A percentile compares a stretch with the other conserved stretches of the same genome.
phyloP scores from a whole-genome alignment of 2,888 invertebrate species.

The Melanostoma mellinum region DNA sequence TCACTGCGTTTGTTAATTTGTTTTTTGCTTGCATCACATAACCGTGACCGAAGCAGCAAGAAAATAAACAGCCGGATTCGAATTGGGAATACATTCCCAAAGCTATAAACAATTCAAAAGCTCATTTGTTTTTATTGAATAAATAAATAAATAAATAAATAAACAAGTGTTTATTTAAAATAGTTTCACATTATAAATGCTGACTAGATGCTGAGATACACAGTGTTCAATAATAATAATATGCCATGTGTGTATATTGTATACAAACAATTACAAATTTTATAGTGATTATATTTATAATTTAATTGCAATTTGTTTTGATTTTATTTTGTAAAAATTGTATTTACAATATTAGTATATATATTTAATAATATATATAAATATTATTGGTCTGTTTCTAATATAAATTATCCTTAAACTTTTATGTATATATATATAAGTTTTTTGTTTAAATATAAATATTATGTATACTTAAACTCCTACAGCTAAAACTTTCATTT shows the following conservation, averaged over 20 bases:
- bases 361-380: conserved; percentile 68
- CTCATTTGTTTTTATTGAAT: conserved; percentile 24
- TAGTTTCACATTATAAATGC: conserved; percentile 67
- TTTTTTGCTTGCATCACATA: conserved; percentile 20
- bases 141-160: conserved; percentile 48
- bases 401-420: conserved; percentile 61
- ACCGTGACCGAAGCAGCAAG: conserved; percentile 49
- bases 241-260: conserved; percentile 56
- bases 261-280: conserved; percentile 54
- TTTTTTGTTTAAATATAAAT: conserved; percentile 9
- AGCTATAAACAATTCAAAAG: conserved; percentile 36
- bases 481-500: conserved; percentile 1
- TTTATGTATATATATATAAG: conserved; percentile 60
- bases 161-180: conserved; percentile 38
- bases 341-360: conserved; percentile 64
- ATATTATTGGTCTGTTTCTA: conserved; percentile 72
- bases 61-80: conserved; percentile 55
- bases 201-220: conserved; percentile 68
- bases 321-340: conserved; percentile 65
- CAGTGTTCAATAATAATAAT: conserved; percentile 51
- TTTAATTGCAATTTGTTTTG: conserved; percentile 59
- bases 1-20: conserved; percentile 35
- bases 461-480: conserved; percentile 34
- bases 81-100: conserved; percentile 31
- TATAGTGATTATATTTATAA: conserved; percentile 65